These are phyloP conservation scores for Zalophus californianus DNA, from an alignment of 2,797 vertebrate species.

Conservation along the genomic window DNA sequence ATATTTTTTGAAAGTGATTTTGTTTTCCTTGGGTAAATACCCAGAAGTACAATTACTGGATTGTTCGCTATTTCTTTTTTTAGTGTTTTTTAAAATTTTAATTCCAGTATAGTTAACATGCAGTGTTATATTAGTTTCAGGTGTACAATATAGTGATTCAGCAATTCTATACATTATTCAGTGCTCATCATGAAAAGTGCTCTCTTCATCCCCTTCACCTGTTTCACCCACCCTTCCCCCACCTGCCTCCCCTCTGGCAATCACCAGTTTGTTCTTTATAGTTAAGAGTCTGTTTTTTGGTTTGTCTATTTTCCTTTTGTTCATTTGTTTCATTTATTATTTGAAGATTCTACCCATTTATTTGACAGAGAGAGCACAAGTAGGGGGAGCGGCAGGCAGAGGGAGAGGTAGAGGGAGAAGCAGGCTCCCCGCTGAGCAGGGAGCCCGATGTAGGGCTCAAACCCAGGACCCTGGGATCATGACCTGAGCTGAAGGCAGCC, in stretches of 20 bases:
- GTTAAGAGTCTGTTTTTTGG: neutral
- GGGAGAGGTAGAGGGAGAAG: no score
- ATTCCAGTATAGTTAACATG: neutral
- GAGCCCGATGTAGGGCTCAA: no score
- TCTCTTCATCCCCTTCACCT: neutral
- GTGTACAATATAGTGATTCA: neutral
- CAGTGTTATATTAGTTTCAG: neutral
- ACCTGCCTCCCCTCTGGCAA: neutral
- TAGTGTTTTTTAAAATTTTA: neutral
- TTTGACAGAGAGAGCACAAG: no score
- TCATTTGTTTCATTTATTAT: neutral
- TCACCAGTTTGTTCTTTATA: neutral
- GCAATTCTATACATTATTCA: neutral
- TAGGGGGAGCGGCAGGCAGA: no score
- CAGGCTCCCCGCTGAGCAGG: no score
- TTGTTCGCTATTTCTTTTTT: neutral
- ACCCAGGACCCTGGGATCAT: no score
- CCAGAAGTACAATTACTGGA: neutral
- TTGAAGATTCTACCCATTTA: no score
- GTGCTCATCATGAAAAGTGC: neutral
- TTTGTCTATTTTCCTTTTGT: neutral
- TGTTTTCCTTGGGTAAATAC: neutral
- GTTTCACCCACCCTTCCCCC: neutral
- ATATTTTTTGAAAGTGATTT: neutral
- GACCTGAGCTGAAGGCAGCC: no score